Evolutionary conservation across 2,113 vertebrate genomes (phyloP).

Genomic region (Arothron firmamentum): DNA sequence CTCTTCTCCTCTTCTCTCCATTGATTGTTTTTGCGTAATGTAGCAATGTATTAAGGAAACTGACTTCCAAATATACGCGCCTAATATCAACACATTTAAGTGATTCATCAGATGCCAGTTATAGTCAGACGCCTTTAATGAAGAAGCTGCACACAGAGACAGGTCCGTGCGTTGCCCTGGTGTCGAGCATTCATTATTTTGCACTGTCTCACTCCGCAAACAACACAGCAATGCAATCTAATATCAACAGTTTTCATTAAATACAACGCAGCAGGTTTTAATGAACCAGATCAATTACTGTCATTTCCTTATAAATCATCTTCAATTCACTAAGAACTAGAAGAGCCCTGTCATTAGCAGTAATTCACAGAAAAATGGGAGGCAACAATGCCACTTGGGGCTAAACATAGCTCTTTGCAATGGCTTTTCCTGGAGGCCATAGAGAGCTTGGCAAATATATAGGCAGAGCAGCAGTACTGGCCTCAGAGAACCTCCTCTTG

Average conservation of each 20-base stretch:
- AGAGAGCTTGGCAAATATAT: constrained; percentile 28
- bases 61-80: no score
- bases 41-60: no score
- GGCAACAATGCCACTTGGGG: constrained; percentile 27
- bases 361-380: constrained; percentile 31
- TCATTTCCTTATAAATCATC: constrained; percentile 26
- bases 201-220: background rate
- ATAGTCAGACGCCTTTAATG: constrained; percentile 32
- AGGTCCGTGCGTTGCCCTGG: background rate
- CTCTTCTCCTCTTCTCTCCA: no score
- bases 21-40: no score
- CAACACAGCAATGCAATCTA: background rate
- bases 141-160: background rate
- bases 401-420: constrained; percentile 38
- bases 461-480: constrained; percentile 25
- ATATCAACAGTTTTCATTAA: constrained; percentile 2
- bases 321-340: constrained; percentile 9
- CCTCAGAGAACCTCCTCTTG: constrained; percentile 52
- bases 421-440: constrained; percentile 28
- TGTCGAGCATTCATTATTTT: background rate
- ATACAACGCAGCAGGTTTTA: constrained; percentile 3
- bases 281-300: constrained; percentile 17
- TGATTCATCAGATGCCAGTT: constrained; percentile 29
- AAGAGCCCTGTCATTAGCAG: constrained; percentile 28
- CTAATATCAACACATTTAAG: no score